Conservation (phyloP, 2,888 invertebrate genomes). For the Pheosia gnoma region DNA sequence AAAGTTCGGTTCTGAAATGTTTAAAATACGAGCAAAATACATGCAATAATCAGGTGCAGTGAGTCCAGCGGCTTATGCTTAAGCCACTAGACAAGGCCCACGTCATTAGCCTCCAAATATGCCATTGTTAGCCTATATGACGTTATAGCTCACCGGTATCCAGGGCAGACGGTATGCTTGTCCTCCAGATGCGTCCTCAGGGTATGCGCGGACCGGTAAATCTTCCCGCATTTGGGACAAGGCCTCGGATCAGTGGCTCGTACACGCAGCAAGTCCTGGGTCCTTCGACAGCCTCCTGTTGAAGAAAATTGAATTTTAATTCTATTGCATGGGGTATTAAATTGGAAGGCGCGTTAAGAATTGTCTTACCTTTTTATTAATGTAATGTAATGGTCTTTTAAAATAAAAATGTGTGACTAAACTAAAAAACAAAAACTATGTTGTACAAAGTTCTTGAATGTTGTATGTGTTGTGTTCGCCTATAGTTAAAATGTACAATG, state of each 20-base stretch:
- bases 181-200: conserved; percentile 95
- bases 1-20: too few relatives aligned
- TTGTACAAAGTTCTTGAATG: too few relatives aligned
- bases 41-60: too few relatives aligned
- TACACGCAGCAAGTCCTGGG: conserved; percentile 93
- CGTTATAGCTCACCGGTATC: conserved; percentile 85
- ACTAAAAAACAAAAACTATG: conserved; percentile 5
- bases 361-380: conserved; percentile 35
- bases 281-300: conserved; percentile 87
- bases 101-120: too few relatives aligned
- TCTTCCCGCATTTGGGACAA: conserved; percentile 96
- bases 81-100: too few relatives aligned
- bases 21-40: too few relatives aligned
- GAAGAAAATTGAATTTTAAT: conserved; percentile 18
- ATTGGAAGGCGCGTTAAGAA: conserved; percentile 13
- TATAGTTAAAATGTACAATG: too few relatives aligned
- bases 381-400: background rate
- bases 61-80: too few relatives aligned
- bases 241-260: conserved; percentile 96
- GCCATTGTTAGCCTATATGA: background rate
- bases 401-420: conserved; percentile 3
- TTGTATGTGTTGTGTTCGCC: too few relatives aligned
- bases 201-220: conserved; percentile 96
- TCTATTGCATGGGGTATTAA: background rate
- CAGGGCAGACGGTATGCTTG: conserved; percentile 96